Percentiles rank a stretch among this genome's conserved stretches.
Conservation (phyloP, 2,113 vertebrate species). For the Spea multiplicata region DNA sequence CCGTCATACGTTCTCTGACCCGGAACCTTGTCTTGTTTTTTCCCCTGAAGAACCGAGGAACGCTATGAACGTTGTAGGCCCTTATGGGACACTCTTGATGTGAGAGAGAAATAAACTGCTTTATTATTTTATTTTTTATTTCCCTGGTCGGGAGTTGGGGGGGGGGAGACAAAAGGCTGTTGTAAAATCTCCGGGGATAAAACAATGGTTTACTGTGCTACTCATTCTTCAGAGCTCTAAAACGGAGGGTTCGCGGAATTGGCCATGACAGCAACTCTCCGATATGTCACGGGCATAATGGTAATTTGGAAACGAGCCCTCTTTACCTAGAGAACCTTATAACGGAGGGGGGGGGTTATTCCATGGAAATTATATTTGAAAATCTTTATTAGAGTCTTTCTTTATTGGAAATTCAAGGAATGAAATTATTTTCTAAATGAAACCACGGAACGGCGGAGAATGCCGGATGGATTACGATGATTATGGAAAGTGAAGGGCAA, state of each 20-base stretch:
- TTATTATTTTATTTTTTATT: background rate
- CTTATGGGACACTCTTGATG: constrained; percentile 4
- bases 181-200: constrained; percentile 2
- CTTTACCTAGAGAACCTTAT: background rate
- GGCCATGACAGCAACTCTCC: constrained; percentile 12
- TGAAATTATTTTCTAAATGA: background rate
- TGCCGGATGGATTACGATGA: no score
- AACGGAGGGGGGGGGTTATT: background rate
- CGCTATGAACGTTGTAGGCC: background rate
- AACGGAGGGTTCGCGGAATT: constrained; percentile 12
- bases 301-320: background rate
- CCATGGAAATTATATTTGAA: background rate
- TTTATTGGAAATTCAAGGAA: constrained; percentile 1
- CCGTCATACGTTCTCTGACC: background rate
- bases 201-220: constrained; percentile 22
- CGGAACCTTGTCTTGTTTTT: background rate
- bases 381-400: background rate
- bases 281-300: background rate
- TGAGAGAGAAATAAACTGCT: constrained; percentile 3
- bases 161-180: background rate
- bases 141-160: background rate
- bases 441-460: background rate
- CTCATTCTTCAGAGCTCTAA: constrained; percentile 5
- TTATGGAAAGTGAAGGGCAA: no score
- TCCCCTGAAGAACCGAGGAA: background rate